Evolutionary conservation across 2,113 vertebrate species (phyloP).

Genomic region (Cavia aperea): DNA sequence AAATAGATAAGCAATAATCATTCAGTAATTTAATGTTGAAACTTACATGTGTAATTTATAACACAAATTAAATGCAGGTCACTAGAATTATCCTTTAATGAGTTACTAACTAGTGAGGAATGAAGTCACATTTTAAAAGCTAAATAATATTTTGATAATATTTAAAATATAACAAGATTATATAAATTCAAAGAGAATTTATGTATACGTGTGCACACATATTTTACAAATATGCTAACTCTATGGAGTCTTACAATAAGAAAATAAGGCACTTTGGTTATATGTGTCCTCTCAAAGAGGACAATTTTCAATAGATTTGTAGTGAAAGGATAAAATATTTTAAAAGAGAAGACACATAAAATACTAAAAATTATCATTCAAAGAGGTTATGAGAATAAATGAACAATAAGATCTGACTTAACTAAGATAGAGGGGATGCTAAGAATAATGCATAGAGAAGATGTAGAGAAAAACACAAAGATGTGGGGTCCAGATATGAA

Average conservation of each 20-base stretch:
- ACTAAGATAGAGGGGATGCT: not conserved
- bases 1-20: not conserved
- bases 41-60: not conserved
- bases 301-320: not conserved
- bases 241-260: not conserved
- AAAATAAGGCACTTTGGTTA: not conserved
- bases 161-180: not conserved
- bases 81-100: not conserved
- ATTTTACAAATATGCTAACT: not conserved
- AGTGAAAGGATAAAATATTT: not conserved
- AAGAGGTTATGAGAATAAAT: not conserved
- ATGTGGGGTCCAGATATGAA: not conserved
- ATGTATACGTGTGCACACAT: not conserved
- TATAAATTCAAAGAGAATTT: not conserved
- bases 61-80: not conserved
- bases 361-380: not conserved
- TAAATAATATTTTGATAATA: not conserved
- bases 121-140: not conserved
- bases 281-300: not conserved
- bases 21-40: not conserved
- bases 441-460: not conserved
- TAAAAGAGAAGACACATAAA: not conserved
- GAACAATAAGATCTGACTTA: not conserved
- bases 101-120: not conserved
- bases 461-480: not conserved